Percentiles rank a stretch among this genome's conserved stretches.
Evolutionary conservation across 2,797 vertebrate species (phyloP).

Genomic region (Tamandua tetradactyla): DNA sequence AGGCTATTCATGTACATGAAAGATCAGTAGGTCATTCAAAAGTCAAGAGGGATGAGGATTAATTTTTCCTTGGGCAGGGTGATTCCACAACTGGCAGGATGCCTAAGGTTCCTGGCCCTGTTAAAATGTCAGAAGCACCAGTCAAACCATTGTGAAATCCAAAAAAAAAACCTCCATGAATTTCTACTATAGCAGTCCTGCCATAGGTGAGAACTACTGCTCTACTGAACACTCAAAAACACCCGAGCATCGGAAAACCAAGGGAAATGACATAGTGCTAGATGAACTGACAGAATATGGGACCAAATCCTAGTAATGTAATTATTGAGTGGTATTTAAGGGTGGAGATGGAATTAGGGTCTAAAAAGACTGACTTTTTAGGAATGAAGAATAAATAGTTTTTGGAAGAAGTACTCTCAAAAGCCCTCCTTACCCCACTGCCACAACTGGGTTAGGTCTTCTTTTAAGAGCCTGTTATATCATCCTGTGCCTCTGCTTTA

Average conservation of each 20-base stretch:
- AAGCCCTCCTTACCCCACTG: neutral
- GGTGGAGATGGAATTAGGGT: constrained; percentile 35
- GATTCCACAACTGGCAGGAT: neutral
- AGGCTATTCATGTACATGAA: neutral
- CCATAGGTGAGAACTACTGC: neutral
- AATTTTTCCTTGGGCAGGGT: neutral
- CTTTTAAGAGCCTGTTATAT: neutral
- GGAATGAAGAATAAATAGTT: constrained; percentile 32
- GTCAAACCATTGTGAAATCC: constrained; percentile 52
- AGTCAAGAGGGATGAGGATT: neutral
- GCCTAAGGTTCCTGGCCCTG: neutral
- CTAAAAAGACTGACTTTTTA: constrained; percentile 34
- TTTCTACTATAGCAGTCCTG: constrained; percentile 36
- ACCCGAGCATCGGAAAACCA: neutral
- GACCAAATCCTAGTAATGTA: neutral
- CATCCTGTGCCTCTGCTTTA: neutral
- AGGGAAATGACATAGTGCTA: constrained; percentile 20
- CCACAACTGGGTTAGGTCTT: neutral
- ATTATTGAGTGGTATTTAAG: constrained; percentile 50
- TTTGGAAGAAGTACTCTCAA: neutral
- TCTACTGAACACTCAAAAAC: neutral
- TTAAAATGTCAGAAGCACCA: constrained; percentile 22
- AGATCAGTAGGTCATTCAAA: neutral
- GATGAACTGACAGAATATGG: constrained; percentile 43
- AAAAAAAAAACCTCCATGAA: neutral